A percentile compares a stretch with the other conserved stretches of the same genome.
phyloP scores from a whole-genome alignment of 2,797 vertebrate genomes.

The Acanthiza pusilla region DNA sequence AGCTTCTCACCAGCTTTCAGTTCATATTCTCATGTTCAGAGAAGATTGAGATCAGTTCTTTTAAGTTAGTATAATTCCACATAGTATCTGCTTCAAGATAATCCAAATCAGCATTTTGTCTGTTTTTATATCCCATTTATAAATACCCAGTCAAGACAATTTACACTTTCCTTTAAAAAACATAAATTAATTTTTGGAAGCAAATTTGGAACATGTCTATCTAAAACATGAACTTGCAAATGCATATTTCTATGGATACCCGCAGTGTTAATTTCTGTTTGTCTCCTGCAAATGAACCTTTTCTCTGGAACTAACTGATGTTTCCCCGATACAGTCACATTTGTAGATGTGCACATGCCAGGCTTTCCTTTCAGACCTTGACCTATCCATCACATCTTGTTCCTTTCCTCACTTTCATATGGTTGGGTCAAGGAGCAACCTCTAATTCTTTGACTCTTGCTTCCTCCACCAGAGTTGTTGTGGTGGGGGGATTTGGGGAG shows the following conservation, averaged over 20 bases:
- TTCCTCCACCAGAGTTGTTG: not conserved
- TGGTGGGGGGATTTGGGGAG: not conserved
- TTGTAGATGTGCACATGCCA: not conserved
- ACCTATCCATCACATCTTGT: not conserved
- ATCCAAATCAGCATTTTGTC: not conserved
- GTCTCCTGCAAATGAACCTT: not conserved
- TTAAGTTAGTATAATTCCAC: not conserved
- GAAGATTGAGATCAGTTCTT: not conserved
- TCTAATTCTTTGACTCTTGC: not conserved
- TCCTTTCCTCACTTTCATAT: not conserved
- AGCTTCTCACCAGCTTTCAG: not conserved
- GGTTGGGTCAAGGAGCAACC: not conserved
- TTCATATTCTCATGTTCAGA: not conserved
- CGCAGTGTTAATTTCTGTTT: not conserved
- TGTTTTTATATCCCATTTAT: not conserved
- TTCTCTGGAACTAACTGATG: not conserved
- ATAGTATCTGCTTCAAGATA: not conserved
- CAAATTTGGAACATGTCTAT: not conserved
- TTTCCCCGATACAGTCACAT: not conserved
- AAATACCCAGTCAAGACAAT: not conserved
- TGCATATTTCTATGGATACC: not conserved
- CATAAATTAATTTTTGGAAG: not conserved
- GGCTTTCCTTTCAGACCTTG: not conserved
- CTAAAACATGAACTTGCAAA: not conserved
- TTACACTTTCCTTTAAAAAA: not conserved